Evolutionary conservation across 1,140 invertebrate genomes (phyloP).

Genomic region (Drosophila watanabei): DNA sequence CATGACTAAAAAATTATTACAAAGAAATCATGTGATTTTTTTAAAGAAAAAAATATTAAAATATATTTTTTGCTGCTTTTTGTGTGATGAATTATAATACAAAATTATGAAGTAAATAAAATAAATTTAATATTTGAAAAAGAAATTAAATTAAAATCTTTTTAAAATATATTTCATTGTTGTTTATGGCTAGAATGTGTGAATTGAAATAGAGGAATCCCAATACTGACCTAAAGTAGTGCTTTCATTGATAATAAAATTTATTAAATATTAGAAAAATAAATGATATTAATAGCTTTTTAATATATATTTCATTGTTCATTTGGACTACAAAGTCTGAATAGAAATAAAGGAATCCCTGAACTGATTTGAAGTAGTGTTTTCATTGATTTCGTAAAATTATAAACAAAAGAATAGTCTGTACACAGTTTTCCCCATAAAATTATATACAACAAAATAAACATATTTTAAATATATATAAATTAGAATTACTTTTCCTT

Average conservation of each 20-base stretch:
- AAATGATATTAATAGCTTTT: too few relatives aligned
- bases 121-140: not conserved
- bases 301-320: too few relatives aligned
- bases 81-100: not conserved
- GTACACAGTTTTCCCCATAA: too few relatives aligned
- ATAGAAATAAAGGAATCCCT: not conserved
- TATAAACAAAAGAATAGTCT: not conserved
- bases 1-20: not conserved
- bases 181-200: too few relatives aligned
- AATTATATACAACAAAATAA: not conserved
- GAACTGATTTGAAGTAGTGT: too few relatives aligned
- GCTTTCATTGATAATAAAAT: too few relatives aligned
- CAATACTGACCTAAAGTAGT: too few relatives aligned
- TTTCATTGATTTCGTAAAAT: not conserved
- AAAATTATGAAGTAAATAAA: not conserved
- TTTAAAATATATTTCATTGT: not conserved
- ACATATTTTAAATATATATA: not conserved
- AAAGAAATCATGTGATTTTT: not conserved
- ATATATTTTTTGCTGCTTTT: not conserved
- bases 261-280: too few relatives aligned
- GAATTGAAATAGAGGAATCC: too few relatives aligned
- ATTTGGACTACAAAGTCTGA: not conserved
- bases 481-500: not conserved
- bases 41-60: too few relatives aligned
- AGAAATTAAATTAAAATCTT: not conserved